Evolutionary conservation across 2,113 vertebrate genomes (phyloP).

Genomic region (Nesoenas mayeri): DNA sequence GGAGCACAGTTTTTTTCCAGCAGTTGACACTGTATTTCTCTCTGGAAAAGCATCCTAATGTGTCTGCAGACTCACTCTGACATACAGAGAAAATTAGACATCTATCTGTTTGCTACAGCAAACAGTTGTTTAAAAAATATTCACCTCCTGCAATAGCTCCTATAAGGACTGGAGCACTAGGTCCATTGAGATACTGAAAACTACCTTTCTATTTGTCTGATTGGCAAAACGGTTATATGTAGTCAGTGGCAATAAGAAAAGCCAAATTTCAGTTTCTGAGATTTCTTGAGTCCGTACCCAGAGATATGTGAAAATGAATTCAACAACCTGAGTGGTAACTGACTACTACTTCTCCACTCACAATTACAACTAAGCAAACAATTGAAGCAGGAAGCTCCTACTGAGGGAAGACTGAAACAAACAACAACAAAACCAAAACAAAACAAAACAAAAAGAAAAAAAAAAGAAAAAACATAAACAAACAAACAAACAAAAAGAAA

Average conservation of each 20-base stretch:
- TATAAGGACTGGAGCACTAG: not conserved
- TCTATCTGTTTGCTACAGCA: not conserved
- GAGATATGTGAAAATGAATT: not conserved
- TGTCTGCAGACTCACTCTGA: not conserved
- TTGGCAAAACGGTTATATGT: not conserved
- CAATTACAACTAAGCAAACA: not conserved
- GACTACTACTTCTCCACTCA: not conserved
- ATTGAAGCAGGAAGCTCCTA: not conserved
- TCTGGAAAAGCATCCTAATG: not conserved
- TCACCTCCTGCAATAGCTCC: not conserved
- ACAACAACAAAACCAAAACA: no score
- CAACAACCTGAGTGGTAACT: not conserved
- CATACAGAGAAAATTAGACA: not conserved
- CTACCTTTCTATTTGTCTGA: not conserved
- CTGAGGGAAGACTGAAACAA: not conserved
- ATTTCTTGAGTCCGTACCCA: not conserved
- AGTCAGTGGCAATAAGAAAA: not conserved
- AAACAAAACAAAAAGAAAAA: no score
- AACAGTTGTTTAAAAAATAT: not conserved
- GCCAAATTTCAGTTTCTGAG: not conserved
- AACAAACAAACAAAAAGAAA: not conserved
- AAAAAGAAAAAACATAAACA: no score
- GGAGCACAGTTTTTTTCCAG: not conserved
- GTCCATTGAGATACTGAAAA: not conserved
- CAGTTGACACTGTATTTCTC: not conserved